Evolutionary conservation across 2,797 vertebrate species (phyloP).

Genomic region (Hydrolagus colliei): DNA sequence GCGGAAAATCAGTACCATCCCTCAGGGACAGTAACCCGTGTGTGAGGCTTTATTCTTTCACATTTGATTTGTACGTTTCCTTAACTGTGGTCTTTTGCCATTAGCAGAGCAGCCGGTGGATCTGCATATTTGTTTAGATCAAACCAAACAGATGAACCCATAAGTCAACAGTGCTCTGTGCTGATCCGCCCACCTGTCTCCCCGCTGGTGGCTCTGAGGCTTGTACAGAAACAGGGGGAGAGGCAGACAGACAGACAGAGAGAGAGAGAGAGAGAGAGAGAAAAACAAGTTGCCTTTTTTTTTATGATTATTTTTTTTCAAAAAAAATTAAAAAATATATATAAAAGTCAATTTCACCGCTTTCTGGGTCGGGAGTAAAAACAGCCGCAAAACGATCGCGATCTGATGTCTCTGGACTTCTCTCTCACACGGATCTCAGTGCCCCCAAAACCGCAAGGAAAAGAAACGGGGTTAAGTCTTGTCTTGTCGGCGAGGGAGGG

Average conservation of each 20-base stretch:
- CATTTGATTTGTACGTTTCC: conserved; percentile 48
- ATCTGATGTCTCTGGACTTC: neutral
- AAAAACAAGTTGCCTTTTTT: neutral
- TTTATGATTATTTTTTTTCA: neutral
- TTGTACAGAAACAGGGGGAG: neutral
- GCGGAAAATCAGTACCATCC: conserved; percentile 81
- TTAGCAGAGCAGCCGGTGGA: conserved; percentile 56
- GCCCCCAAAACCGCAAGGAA: neutral
- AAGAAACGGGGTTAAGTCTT: too few species aligned
- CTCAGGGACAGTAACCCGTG: conserved; percentile 60
- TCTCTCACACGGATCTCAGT: too few species aligned
- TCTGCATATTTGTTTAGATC: conserved; percentile 60
- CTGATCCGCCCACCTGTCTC: conserved; percentile 64
- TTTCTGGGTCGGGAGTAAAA: conserved; percentile 51
- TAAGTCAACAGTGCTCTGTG: conserved; percentile 55
- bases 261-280: neutral
- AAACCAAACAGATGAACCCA: conserved; percentile 59
- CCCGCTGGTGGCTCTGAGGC: conserved; percentile 41
- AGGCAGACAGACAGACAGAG: neutral
- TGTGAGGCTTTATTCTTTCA: conserved; percentile 41
- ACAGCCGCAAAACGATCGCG: neutral
- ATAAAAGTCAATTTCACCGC: conserved; percentile 40
- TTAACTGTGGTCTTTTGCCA: conserved; percentile 42
- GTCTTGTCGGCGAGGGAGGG: too few species aligned
- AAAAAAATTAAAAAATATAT: conserved; percentile 36